Evolutionary conservation across 1,140 invertebrate genomes (phyloP).

Genomic region (Bacillus rossius): DNA sequence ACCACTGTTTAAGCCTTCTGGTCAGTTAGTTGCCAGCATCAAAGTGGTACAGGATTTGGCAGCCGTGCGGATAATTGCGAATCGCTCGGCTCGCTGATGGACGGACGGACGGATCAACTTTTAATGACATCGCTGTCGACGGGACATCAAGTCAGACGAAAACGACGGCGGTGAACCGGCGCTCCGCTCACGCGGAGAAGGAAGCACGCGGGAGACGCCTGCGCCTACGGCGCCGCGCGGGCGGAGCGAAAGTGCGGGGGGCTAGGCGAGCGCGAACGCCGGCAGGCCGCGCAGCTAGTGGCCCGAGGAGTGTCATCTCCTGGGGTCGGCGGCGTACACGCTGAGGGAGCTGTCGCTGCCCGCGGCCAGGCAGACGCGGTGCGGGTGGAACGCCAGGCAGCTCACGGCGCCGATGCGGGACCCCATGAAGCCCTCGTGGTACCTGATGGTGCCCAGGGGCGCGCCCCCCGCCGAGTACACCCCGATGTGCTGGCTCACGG

Average conservation of each 20-base stretch:
- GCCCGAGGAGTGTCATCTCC: conserved; percentile 11
- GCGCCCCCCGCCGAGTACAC: conserved; percentile 69
- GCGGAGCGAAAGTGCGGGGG: background rate
- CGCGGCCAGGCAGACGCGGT: conserved; percentile 67
- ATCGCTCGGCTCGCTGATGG: too few species aligned
- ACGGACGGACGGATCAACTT: too few species aligned
- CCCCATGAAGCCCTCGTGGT: conserved; percentile 89
- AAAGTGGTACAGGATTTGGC: too few species aligned
- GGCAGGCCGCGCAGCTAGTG: background rate
- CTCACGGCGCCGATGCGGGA: conserved; percentile 77
- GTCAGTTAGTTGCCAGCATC: too few species aligned
- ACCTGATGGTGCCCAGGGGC: conserved; percentile 68
- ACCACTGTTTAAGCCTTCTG: too few species aligned
- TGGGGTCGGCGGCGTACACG: conserved; percentile 45
- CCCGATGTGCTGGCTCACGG: conserved; percentile 72
- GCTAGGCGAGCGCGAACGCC: background rate
- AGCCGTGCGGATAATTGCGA: too few species aligned
- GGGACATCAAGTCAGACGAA: too few species aligned
- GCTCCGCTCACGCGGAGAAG: too few species aligned
- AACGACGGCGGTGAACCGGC: too few species aligned
- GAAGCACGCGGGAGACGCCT: background rate
- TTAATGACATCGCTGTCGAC: too few species aligned
- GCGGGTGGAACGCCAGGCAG: conserved; percentile 83
- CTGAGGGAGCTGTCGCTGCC: conserved; percentile 74
- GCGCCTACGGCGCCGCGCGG: background rate